A percentile compares a stretch with the other conserved stretches of the same genome.
These are phyloP conservation scores for Sphaeridia pumilis DNA, from an alignment of 2,888 invertebrate species.

Conservation along the genomic window DNA sequence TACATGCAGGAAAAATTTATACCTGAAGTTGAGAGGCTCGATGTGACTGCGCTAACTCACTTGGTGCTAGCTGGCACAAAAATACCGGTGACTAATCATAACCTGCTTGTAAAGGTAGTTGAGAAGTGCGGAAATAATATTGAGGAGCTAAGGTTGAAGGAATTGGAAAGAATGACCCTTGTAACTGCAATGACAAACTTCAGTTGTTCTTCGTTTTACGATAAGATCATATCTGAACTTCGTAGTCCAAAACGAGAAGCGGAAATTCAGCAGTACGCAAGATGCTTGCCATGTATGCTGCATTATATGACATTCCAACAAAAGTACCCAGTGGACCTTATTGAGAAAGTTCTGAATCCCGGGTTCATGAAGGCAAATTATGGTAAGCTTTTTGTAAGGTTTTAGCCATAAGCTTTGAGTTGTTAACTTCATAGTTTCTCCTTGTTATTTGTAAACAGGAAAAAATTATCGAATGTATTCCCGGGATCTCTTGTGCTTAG, in stretches of 20 bases:
- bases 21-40: constrained; percentile 49
- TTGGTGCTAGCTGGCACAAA: constrained; percentile 52
- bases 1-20: constrained; percentile 47
- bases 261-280: constrained; percentile 51
- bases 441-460: constrained; percentile 7
- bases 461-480: constrained; percentile 38
- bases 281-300: constrained; percentile 50
- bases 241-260: constrained; percentile 41
- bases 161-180: constrained; percentile 58
- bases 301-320: constrained; percentile 50
- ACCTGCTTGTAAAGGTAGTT: constrained; percentile 45
- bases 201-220: constrained; percentile 44
- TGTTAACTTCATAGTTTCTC: too few species aligned
- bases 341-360: constrained; percentile 47
- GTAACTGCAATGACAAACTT: constrained; percentile 52
- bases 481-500: constrained; percentile 52
- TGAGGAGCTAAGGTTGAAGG: constrained; percentile 51
- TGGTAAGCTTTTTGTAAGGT: constrained; percentile 40
- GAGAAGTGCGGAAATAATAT: constrained; percentile 46
- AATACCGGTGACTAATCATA: constrained; percentile 38
- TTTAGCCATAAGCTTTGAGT: neutral
- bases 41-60: constrained; percentile 53
- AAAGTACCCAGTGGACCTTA: constrained; percentile 50
- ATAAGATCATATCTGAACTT: constrained; percentile 44
- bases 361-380: constrained; percentile 49